These are phyloP conservation scores for Serranus cabrilla DNA, from an alignment of 2,797 vertebrate genomes.

Conservation along the genomic window DNA sequence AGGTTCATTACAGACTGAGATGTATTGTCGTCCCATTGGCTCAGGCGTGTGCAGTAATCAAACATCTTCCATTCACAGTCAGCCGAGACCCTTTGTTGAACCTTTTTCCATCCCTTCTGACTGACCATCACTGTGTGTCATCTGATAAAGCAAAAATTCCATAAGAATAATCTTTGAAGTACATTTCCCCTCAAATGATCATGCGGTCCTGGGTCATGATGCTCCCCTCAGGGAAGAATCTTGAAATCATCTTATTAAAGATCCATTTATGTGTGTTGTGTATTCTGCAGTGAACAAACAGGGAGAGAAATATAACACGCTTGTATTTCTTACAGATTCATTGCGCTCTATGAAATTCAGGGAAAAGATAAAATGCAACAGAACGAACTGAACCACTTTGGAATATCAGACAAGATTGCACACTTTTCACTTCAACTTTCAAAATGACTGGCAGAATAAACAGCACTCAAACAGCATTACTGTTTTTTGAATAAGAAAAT, in stretches of 20 bases:
- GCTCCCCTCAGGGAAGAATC: not conserved
- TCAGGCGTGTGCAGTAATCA: not conserved
- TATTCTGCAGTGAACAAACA: not conserved
- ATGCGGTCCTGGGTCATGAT: not conserved
- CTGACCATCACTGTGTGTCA: not conserved
- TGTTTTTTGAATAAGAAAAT: not conserved
- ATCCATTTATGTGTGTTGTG: slow-evolving; percentile 6
- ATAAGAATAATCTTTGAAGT: slow-evolving; percentile 25
- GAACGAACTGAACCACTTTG: slow-evolving; percentile 7
- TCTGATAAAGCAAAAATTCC: slow-evolving; percentile 28
- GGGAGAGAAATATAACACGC: not conserved
- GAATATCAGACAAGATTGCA: slow-evolving; percentile 8
- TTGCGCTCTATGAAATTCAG: not conserved
- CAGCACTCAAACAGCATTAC: not conserved
- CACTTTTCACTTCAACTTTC: not conserved
- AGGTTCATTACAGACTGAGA: not conserved
- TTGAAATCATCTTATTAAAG: slow-evolving; percentile 31
- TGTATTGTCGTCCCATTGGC: not conserved
- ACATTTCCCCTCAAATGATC: slow-evolving; percentile 9
- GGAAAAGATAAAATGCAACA: slow-evolving; percentile 12
- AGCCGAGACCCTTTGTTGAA: not conserved
- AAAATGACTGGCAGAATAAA: not conserved
- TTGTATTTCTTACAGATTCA: slow-evolving; percentile 9
- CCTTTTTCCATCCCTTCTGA: not conserved
- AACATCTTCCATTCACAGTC: slow-evolving; percentile 4